A percentile compares a stretch with the other conserved stretches of the same genome.
Evolutionary conservation across 1,140 invertebrate genomes (phyloP).

Genomic region (Uloborus diversus): DNA sequence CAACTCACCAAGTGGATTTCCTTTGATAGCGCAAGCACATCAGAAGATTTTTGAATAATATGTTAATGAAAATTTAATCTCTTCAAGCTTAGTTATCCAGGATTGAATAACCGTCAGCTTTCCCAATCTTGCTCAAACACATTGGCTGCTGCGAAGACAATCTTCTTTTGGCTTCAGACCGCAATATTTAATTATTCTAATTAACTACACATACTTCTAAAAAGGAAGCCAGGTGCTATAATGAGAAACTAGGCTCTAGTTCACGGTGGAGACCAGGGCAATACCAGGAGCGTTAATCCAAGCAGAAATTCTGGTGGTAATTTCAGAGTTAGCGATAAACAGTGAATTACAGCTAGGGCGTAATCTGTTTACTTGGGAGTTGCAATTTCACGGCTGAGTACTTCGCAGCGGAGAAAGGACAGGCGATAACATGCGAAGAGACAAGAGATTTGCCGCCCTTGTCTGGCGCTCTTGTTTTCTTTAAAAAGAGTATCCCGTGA

Average conservation of each 20-base stretch:
- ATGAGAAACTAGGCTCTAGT: too few relatives aligned
- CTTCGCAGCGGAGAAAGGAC: neutral
- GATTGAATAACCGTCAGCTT: too few relatives aligned
- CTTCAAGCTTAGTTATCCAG: too few relatives aligned
- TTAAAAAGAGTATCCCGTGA: constrained; percentile 24
- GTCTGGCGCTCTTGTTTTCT: constrained; percentile 5
- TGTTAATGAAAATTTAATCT: too few relatives aligned
- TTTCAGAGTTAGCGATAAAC: constrained; percentile 38
- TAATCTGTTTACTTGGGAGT: constrained; percentile 40
- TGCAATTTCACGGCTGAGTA: constrained; percentile 40
- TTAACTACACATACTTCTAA: constrained; percentile 6
- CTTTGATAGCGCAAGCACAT: too few relatives aligned
- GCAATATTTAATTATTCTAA: constrained; percentile 40
- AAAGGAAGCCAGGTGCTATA: neutral
- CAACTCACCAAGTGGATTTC: too few relatives aligned
- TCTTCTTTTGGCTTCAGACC: neutral
- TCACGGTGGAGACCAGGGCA: too few relatives aligned
- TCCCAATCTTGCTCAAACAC: too few relatives aligned
- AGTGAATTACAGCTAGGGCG: constrained; percentile 32
- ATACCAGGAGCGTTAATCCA: neutral
- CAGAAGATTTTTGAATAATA: too few relatives aligned
- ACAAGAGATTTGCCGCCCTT: constrained; percentile 37
- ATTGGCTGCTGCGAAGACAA: too few relatives aligned
- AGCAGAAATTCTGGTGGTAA: constrained; percentile 29
- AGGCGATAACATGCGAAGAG: constrained; percentile 19